phyloP scores from a whole-genome alignment of 2,113 vertebrate genomes.

The Mustela lutreola region DNA sequence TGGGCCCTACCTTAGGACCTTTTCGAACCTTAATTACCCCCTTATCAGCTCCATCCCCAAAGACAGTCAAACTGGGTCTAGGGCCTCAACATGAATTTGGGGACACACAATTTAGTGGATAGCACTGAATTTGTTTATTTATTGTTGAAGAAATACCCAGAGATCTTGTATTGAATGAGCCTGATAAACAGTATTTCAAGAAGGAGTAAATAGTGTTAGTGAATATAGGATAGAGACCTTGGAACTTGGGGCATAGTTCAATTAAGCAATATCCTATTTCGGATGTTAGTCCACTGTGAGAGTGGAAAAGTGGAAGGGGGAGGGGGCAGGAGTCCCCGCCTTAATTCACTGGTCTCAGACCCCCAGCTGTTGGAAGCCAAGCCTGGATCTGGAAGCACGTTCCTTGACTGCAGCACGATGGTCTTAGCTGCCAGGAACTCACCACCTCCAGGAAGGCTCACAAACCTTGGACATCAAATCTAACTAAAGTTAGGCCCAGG shows the following conservation, averaged over 20 bases:
- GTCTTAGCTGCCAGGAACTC: not conserved
- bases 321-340: not conserved
- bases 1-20: not conserved
- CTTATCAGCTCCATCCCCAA: not conserved
- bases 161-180: not conserved
- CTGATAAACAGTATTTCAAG: not conserved
- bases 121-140: not conserved
- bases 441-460: no score
- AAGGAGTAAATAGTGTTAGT: not conserved
- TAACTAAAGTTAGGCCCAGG: not conserved
- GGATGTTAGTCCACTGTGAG: accelerated
- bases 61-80: not conserved
- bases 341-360: not conserved
- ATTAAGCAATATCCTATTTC: not conserved
- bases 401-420: not conserved
- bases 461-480: not conserved
- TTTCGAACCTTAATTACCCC: not conserved
- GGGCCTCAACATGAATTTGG: not conserved
- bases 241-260: not conserved
- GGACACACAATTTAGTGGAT: not conserved
- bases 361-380: not conserved
- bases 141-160: not conserved
- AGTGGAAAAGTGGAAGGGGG: not conserved
- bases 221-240: not conserved
- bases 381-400: not conserved